These are phyloP conservation scores for Coptodon rendalli DNA, from an alignment of 2,113 vertebrate genomes.

Conservation along the genomic window DNA sequence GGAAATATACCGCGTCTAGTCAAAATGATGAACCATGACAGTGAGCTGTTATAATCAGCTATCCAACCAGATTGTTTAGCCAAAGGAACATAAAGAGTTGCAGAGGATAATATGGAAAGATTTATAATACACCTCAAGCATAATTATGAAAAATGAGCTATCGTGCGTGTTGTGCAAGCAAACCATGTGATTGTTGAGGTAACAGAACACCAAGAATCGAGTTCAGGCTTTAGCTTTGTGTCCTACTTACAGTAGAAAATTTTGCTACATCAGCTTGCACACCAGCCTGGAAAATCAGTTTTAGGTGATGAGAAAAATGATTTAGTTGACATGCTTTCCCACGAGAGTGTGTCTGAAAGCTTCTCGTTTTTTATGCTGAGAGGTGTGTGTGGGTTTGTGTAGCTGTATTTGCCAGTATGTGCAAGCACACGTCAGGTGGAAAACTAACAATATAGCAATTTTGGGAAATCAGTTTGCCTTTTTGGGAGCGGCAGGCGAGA, in stretches of 20 bases:
- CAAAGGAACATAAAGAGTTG: slow-evolving; percentile 2
- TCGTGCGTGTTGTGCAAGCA: background rate
- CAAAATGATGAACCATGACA: slow-evolving; percentile 30
- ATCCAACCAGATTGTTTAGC: slow-evolving; percentile 25
- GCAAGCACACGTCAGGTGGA: slow-evolving; percentile 15
- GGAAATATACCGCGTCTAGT: slow-evolving; percentile 20
- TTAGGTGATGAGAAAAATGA: slow-evolving; percentile 33
- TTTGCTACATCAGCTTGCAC: slow-evolving; percentile 44
- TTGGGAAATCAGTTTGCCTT: slow-evolving; percentile 56
- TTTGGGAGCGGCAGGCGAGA: slow-evolving; percentile 37
- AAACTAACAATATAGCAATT: slow-evolving; percentile 53
- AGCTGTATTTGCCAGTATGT: background rate
- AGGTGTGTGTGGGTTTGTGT: background rate
- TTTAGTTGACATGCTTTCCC: slow-evolving; percentile 35
- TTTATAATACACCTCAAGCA: slow-evolving; percentile 4
- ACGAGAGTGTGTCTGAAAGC: slow-evolving; percentile 37
- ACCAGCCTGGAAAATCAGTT: slow-evolving; percentile 17
- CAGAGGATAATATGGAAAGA: slow-evolving; percentile 22
- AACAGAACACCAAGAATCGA: slow-evolving; percentile 3
- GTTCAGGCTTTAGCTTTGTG: slow-evolving; percentile 31
- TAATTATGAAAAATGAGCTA: slow-evolving; percentile 44
- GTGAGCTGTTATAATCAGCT: slow-evolving; percentile 16
- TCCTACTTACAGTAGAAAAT: slow-evolving; percentile 35
- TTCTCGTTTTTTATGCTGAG: slow-evolving; percentile 3
- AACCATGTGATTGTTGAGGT: background rate